A percentile compares a stretch with the other conserved stretches of the same genome.
phyloP scores from a whole-genome alignment of 1,140 invertebrate genomes.

The Nixonia krombeini region DNA sequence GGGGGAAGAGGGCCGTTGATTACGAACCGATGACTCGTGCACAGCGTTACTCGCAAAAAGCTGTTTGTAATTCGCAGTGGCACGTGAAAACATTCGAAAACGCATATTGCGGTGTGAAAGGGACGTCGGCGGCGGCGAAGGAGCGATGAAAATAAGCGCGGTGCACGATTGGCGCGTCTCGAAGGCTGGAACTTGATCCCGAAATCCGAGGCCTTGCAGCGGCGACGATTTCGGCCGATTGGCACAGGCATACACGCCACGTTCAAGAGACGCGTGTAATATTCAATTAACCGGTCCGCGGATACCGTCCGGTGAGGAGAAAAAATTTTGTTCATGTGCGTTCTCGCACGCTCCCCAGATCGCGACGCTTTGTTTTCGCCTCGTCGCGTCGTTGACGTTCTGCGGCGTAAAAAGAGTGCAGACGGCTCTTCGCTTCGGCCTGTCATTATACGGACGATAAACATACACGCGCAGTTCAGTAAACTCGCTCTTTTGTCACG shows the following conservation, averaged over 20 bases:
- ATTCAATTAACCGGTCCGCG: neutral
- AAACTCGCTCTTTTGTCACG: conserved; percentile 51
- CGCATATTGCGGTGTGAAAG: too few relatives aligned
- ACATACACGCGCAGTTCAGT: conserved; percentile 46
- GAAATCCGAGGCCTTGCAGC: too few relatives aligned
- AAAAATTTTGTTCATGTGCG: conserved; percentile 29
- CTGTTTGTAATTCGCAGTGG: neutral
- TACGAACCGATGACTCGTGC: too few relatives aligned
- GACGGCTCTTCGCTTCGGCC: conserved; percentile 27
- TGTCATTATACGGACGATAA: conserved; percentile 47
- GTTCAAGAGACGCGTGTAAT: neutral
- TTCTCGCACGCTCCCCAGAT: neutral
- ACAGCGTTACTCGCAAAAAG: too few relatives aligned
- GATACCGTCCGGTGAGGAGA: neutral
- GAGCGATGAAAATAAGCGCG: neutral
- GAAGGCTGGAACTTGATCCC: neutral
- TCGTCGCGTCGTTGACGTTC: conserved; percentile 12
- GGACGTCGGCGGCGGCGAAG: too few relatives aligned
- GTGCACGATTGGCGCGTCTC: neutral
- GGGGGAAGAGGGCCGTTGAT: too few relatives aligned
- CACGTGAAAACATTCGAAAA: neutral
- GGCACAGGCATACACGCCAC: too few relatives aligned
- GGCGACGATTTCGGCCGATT: too few relatives aligned
- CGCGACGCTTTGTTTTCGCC: conserved; percentile 33
- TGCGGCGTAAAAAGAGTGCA: conserved; percentile 25